Base-by-base conservation (phyloP, 2,113 vertebrate genomes). In the Odontesthes bonariensis region DNA sequence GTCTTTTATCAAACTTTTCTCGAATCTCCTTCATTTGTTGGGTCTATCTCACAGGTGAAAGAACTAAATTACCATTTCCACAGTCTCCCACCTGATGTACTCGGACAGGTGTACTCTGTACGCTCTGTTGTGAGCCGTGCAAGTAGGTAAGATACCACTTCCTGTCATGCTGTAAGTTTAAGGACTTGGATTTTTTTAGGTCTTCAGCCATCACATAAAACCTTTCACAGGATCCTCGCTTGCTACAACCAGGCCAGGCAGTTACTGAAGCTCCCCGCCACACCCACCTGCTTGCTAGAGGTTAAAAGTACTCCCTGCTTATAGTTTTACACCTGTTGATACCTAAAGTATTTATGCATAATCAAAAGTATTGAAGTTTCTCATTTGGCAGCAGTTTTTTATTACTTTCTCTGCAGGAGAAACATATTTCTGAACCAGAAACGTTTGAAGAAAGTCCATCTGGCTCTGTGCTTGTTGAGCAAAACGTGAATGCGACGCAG, bases 1-100 rank as follows among this genome's bases (percentile, higher is more conserved):
- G 57, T 52, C 13, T 12, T 3, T 33, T 4, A 12, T 32, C 1
- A 8, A 40, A 17, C 1, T 4, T 32, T 31, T 10, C 35, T 55
- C 3, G 3, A 10, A 20, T 68, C 7, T 53, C 52, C 13, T 6
- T 27, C 7, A 55, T 12, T 22, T 6, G 11, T 17, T 57, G 8
- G 38, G 6, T 63, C 2, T 13, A 6, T 52, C 14, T 72, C 44
- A 10, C 72, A 92, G 91, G 74, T 73, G 8, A 91, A 85, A 65
- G 92, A 92, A 73, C 62, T 90, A 27, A 92, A 86, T 0, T 94
- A 94, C 75, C 90, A 89, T 19, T 20, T 94, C 68, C 86, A 84
- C 54, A 92, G 68, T 60, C 94, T 94, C 67, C 94, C 93, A 10
- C 94, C 93, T 2, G 93, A 93, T n/a, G 32, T 86, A 14, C 87